Percentiles rank a stretch among this genome's conserved stretches.
These are phyloP conservation scores for Drosophila paramelanica DNA, from an alignment of 2,888 invertebrate genomes.

Conservation along the genomic window DNA sequence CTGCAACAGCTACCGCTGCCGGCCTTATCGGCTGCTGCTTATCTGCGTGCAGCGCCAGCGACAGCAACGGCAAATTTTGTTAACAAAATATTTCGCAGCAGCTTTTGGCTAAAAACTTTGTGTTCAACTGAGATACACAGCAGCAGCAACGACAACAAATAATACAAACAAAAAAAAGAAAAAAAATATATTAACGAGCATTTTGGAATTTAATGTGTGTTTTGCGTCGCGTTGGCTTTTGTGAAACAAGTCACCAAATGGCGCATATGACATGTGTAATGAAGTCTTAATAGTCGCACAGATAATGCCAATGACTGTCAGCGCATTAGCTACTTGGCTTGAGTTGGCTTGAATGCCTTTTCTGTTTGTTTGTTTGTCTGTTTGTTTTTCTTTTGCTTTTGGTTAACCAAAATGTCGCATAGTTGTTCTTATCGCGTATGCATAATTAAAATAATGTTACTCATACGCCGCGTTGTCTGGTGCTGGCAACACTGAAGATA, in stretches of 20 bases:
- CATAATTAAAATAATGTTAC: conserved; percentile 77
- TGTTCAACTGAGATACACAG: conserved; percentile 14
- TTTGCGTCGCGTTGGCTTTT: conserved; percentile 31
- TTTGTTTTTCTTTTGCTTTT: too few species aligned
- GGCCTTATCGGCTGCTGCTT: conserved; percentile 70
- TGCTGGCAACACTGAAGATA: conserved; percentile 46
- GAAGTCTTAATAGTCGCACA: conserved; percentile 77
- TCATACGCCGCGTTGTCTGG: conserved; percentile 66
- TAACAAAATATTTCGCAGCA: conserved; percentile 77
- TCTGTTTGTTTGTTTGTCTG: conserved; percentile 5
- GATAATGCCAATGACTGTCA: conserved; percentile 69
- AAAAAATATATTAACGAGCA: conserved; percentile 63
- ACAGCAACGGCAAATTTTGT: conserved; percentile 71
- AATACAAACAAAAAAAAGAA: background rate
- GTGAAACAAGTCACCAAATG: conserved; percentile 52
- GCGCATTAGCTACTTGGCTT: conserved; percentile 11
- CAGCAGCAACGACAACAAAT: conserved; percentile 27
- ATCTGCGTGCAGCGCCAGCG: conserved; percentile 60
- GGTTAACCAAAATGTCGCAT: conserved; percentile 59
- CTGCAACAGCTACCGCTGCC: conserved; percentile 47
- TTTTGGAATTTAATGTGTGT: conserved; percentile 66
- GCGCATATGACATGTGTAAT: conserved; percentile 81
- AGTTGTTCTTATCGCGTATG: conserved; percentile 45
- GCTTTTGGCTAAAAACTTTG: conserved; percentile 25
- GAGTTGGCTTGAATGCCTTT: conserved; percentile 35